These are phyloP conservation scores for Agrotis clavis DNA, from an alignment of 2,888 invertebrate genomes.

Conservation along the genomic window DNA sequence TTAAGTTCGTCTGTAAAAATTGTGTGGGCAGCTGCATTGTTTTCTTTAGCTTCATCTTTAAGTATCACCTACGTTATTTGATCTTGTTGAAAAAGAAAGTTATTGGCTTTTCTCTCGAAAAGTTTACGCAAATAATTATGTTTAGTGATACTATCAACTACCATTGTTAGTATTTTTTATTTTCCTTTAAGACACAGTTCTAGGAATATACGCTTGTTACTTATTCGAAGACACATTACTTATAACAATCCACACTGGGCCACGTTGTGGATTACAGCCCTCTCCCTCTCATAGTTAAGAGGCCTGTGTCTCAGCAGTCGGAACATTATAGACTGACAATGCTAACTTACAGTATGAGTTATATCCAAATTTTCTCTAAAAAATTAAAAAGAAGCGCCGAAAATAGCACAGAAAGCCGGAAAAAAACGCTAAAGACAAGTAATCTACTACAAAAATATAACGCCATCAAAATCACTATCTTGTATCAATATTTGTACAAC, in stretches of 20 bases:
- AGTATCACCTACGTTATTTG: constrained; percentile 40
- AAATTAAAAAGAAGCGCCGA: background rate
- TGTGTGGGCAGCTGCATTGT: constrained; percentile 54
- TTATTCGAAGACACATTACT: too few relatives aligned
- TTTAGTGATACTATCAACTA: background rate
- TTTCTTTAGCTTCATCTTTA: constrained; percentile 43
- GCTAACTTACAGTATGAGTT: too few relatives aligned
- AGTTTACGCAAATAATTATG: constrained; percentile 1
- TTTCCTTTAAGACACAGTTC: background rate
- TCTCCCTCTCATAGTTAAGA: too few relatives aligned
- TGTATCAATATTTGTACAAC: constrained; percentile 77
- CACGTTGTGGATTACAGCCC: too few relatives aligned
- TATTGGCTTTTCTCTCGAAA: background rate
- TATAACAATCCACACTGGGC: too few relatives aligned
- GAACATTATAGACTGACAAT: too few relatives aligned
- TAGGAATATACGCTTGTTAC: background rate
- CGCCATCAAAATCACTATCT: constrained; percentile 44
- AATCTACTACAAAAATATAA: constrained; percentile 45
- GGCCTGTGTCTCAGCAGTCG: too few relatives aligned
- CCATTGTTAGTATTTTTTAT: background rate
- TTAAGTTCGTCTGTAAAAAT: constrained; percentile 41
- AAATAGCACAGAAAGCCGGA: constrained; percentile 13
- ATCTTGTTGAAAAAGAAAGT: constrained; percentile 47
- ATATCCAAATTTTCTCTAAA: background rate
- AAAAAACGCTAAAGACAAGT: constrained; percentile 18